These are phyloP conservation scores for Zeus faber DNA, from an alignment of 2,113 vertebrate species.

Conservation along the genomic window DNA sequence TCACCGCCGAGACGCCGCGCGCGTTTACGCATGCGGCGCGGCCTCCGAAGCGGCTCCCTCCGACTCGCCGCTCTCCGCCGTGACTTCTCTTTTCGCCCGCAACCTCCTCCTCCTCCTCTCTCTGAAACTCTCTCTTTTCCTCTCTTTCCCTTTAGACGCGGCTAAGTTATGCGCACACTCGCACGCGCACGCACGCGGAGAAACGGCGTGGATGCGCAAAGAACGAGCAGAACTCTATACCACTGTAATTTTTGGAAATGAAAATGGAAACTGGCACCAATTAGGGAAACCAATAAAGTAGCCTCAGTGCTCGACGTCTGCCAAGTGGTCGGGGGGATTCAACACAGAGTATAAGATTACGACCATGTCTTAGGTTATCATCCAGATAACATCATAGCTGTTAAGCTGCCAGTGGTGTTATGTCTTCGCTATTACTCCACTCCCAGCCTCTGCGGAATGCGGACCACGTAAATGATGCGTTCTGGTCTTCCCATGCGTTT, in stretches of 20 bases:
- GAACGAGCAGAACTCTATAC: constrained; percentile 42
- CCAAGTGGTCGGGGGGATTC: constrained; percentile 62
- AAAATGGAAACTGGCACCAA: constrained; percentile 78
- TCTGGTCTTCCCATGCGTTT: not conserved
- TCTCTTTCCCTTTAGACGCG: too few species aligned
- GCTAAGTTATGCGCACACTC: too few species aligned
- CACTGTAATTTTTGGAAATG: constrained; percentile 70
- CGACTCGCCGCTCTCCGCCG: too few species aligned
- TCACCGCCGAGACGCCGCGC: constrained; percentile 50
- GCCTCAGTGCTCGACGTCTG: constrained; percentile 63
- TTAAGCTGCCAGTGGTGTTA: too few species aligned
- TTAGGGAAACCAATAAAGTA: constrained; percentile 73
- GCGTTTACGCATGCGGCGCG: constrained; percentile 49
- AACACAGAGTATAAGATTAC: constrained; percentile 51
- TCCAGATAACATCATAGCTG: constrained; percentile 63
- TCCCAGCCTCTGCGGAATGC: not conserved
- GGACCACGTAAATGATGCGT: constrained; percentile 7
- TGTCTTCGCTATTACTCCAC: constrained; percentile 7
- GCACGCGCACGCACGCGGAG: not conserved
- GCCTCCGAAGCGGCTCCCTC: too few species aligned
- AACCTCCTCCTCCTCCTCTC: not conserved
- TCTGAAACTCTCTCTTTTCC: too few species aligned
- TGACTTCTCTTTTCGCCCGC: not conserved
- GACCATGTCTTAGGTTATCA: constrained; percentile 56
- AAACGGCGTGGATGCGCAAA: constrained; percentile 25